phyloP scores from a whole-genome alignment of 1,140 invertebrate species.

The Plutomurus gul region DNA sequence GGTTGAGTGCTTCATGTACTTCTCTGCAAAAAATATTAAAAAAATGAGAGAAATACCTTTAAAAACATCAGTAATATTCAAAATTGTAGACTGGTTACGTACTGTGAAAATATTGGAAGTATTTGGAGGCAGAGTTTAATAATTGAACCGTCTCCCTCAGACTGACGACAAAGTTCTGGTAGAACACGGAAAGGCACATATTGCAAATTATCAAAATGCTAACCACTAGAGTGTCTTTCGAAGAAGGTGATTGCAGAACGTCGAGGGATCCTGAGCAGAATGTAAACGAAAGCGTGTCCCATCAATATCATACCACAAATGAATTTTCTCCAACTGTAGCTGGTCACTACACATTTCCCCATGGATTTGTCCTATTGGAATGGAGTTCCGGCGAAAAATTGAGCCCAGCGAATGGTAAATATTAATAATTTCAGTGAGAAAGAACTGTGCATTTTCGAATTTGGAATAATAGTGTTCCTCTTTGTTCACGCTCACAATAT shows the following conservation, averaged over 20 bases:
- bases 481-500: no score
- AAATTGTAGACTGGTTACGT: neutral
- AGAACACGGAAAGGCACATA: neutral
- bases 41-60: neutral
- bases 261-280: neutral
- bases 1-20: neutral
- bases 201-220: neutral
- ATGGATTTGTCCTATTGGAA: neutral
- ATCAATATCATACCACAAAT: neutral
- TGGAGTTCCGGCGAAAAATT: neutral
- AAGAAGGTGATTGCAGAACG: neutral
- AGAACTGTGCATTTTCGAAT: neutral
- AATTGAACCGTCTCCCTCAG: neutral
- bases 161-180: neutral
- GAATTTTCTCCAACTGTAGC: neutral
- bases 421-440: neutral
- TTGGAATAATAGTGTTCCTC: no score
- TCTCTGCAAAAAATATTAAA: neutral
- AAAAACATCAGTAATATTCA: neutral
- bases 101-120: neutral
- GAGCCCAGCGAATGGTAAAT: no score
- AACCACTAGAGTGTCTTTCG: neutral
- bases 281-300: neutral
- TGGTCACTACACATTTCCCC: neutral
- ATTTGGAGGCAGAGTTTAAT: neutral